phyloP scores from a whole-genome alignment of 2,797 vertebrate genomes.

The Thaleichthys pacificus region DNA sequence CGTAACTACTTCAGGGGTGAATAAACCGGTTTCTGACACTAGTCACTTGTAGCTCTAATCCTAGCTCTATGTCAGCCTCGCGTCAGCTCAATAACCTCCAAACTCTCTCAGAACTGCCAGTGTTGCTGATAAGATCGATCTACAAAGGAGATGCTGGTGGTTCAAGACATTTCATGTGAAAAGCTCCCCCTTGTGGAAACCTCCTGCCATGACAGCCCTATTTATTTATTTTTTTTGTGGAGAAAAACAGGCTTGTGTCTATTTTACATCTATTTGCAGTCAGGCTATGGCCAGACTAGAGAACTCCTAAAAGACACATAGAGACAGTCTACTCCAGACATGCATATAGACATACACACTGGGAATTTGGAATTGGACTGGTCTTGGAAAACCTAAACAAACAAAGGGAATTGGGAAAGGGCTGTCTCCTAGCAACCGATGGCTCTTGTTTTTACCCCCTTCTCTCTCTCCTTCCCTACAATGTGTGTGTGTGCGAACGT shows the following conservation, averaged over 20 bases:
- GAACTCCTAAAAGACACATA: too few relatives aligned
- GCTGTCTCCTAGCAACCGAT: slow-evolving; percentile 79
- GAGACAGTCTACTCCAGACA: neutral
- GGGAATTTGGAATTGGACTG: slow-evolving; percentile 12
- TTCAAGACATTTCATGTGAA: neutral
- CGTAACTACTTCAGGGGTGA: neutral
- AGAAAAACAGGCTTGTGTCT: neutral
- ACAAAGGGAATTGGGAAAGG: slow-evolving; percentile 67
- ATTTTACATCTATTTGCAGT: slow-evolving; percentile 2
- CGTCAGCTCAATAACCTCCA: neutral
- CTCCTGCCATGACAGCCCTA: neutral
- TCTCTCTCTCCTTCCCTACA: slow-evolving; percentile 28
- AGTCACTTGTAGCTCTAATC: neutral
- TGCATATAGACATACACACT: slow-evolving; percentile 5
- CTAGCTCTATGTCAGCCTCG: neutral
- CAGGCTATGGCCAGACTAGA: neutral
- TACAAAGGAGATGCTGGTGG: too few relatives aligned
- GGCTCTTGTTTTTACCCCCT: slow-evolving; percentile 47
- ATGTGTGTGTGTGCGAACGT: slow-evolving; percentile 38
- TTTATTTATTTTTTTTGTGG: too few relatives aligned
- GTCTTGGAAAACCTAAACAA: slow-evolving; percentile 60
- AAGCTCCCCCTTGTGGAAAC: neutral
- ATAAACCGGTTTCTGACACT: neutral
- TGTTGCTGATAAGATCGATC: neutral
- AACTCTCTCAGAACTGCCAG: neutral